Percentiles rank a stretch among this genome's conserved stretches.
Evolutionary conservation across 1,140 invertebrate genomes (phyloP).

Genomic region (Pachyrhynchus sulphureomaculatus): DNA sequence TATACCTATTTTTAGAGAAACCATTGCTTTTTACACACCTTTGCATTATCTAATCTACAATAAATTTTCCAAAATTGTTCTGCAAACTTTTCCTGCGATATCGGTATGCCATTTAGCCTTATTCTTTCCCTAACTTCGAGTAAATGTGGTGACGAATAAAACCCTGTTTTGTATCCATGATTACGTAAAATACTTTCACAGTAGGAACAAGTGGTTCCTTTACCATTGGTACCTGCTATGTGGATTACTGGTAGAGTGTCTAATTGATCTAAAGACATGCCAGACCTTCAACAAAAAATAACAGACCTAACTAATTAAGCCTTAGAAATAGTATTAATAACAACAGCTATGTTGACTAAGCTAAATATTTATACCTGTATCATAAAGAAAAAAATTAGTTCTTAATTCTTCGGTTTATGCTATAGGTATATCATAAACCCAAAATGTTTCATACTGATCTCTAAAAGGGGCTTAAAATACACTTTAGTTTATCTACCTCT

Average conservation of each 20-base stretch:
- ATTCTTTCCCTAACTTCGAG: conserved; percentile 91
- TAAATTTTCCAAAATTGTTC: conserved; percentile 85
- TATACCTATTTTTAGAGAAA: no score
- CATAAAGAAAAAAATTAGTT: no score
- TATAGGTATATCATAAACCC: not conserved
- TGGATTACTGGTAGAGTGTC: conserved; percentile 84
- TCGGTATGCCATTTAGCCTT: conserved; percentile 78
- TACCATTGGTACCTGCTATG: conserved; percentile 95
- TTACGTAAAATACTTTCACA: conserved; percentile 85
- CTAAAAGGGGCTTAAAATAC: no score
- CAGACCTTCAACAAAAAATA: conserved; percentile 54
- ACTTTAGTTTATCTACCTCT: conserved; percentile 34
- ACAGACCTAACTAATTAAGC: not conserved
- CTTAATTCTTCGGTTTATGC: no score
- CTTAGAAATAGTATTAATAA: not conserved
- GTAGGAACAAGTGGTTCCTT: conserved; percentile 92
- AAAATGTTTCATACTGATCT: not conserved
- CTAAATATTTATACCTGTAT: not conserved
- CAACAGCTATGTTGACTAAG: not conserved
- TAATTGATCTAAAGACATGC: conserved; percentile 64
- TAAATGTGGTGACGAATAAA: conserved; percentile 96
- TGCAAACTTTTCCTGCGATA: conserved; percentile 74
- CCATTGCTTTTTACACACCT: conserved; percentile 36
- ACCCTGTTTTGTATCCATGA: conserved; percentile 88
- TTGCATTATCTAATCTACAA: conserved; percentile 57